These are phyloP conservation scores for Clarias gariepinus DNA, from an alignment of 2,113 vertebrate genomes.

Conservation along the genomic window DNA sequence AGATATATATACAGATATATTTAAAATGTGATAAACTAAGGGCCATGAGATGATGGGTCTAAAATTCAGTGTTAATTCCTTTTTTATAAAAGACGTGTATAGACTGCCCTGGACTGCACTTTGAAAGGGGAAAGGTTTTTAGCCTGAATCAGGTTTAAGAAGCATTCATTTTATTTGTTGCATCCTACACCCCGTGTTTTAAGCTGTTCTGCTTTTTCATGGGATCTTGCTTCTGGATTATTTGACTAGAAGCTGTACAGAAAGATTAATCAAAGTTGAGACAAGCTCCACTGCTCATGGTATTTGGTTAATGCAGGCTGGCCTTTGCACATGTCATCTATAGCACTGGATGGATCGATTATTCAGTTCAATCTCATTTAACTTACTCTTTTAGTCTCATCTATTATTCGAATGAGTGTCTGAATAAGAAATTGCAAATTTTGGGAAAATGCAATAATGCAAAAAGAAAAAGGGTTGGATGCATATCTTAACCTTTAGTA, in stretches of 20 bases:
- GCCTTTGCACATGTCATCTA: constrained; percentile 41
- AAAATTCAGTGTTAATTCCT: background rate
- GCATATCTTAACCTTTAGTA: constrained; percentile 28
- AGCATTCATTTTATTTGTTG: background rate
- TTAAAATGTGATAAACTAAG: background rate
- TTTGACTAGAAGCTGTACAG: constrained; percentile 9
- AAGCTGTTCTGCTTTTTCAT: background rate
- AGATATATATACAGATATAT: background rate
- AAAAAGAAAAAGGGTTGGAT: background rate
- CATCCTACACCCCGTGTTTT: background rate
- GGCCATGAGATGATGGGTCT: background rate
- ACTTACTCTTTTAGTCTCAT: constrained; percentile 14
- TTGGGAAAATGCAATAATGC: background rate
- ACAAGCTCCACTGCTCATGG: constrained; percentile 9
- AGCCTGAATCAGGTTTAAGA: background rate
- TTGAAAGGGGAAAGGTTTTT: background rate
- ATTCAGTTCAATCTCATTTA: constrained; percentile 34
- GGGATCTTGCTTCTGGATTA: background rate
- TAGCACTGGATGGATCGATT: constrained; percentile 30
- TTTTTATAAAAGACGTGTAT: background rate
- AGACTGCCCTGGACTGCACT: background rate
- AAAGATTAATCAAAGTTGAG: constrained; percentile 36
- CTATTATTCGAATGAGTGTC: constrained; percentile 7
- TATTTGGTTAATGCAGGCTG: constrained; percentile 37
- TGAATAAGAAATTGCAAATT: constrained; percentile 31